Percentiles rank a stretch among this genome's conserved stretches.
phyloP scores from a whole-genome alignment of 23 tunicate species.

The Corella eumyota region DNA sequence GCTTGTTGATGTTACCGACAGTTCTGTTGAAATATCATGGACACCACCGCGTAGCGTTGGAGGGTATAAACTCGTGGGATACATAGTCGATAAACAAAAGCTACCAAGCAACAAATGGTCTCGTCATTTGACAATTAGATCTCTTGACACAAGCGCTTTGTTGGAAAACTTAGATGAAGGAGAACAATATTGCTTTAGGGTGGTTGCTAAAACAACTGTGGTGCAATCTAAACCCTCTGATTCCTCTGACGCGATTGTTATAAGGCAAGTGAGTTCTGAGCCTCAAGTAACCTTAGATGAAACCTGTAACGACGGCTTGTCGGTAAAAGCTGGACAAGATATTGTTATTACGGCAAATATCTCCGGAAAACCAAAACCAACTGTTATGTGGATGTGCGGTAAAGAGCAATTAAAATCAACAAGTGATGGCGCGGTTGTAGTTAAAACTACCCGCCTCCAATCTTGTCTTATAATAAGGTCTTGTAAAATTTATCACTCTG shows the following conservation, averaged over 20 bases:
- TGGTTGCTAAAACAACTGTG: slow-evolving; percentile 80
- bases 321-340: slow-evolving; percentile 69
- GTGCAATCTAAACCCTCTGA: slow-evolving; percentile 76
- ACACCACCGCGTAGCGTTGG: slow-evolving; percentile 62
- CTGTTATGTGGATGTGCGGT: slow-evolving; percentile 65
- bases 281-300: slow-evolving; percentile 42
- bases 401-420: slow-evolving; percentile 31
- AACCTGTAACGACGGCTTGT: slow-evolving; percentile 23
- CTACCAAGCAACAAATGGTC: slow-evolving; percentile 57
- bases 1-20: slow-evolving; percentile 58
- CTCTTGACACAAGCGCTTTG: slow-evolving; percentile 17
- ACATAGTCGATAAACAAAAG: slow-evolving; percentile 57
- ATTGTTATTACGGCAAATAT: slow-evolving; percentile 55
- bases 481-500: slow-evolving; percentile 66
- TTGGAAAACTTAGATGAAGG: slow-evolving; percentile 74
- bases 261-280: slow-evolving; percentile 54
- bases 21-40: slow-evolving; percentile 62
- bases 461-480: slow-evolving; percentile 45
- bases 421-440: slow-evolving; percentile 39
- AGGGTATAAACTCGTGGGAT: slow-evolving; percentile 48
- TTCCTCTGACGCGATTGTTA: slow-evolving; percentile 36
- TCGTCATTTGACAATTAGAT: slow-evolving; percentile 26
- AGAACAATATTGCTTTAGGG: slow-evolving; percentile 66
- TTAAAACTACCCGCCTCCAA: slow-evolving; percentile 33
- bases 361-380: slow-evolving; percentile 89